These are phyloP conservation scores for Tetramorium simillimum DNA, from an alignment of 1,140 invertebrate genomes.

Conservation along the genomic window DNA sequence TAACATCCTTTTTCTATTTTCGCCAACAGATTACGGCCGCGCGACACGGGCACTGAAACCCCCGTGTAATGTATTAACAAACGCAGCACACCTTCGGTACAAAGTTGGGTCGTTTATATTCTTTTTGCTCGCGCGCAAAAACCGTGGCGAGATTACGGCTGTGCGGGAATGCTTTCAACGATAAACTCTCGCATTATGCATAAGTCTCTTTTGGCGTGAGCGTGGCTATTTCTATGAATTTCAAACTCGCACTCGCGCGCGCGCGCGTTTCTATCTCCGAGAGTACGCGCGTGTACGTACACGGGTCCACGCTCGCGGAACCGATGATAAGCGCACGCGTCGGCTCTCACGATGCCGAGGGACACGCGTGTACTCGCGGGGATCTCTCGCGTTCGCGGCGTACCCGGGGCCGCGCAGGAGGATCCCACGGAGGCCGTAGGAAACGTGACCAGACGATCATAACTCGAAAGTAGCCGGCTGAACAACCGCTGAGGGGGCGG, in stretches of 20 bases:
- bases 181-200: constrained; percentile 59
- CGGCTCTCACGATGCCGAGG: background rate
- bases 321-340: constrained; percentile 32
- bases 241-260: constrained; percentile 13
- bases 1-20: constrained; percentile 21
- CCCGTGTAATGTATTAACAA: constrained; percentile 47
- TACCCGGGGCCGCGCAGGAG: background rate
- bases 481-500: constrained; percentile 60
- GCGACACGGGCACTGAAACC: constrained; percentile 26
- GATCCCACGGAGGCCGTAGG: constrained; percentile 67
- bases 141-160: constrained; percentile 41
- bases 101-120: constrained; percentile 38
- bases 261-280: background rate
- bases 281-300: background rate
- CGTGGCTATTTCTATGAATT: constrained; percentile 51
- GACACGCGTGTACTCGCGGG: background rate
- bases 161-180: constrained; percentile 46
- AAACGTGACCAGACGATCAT: constrained; percentile 73
- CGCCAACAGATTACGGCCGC: constrained; percentile 28
- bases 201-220: constrained; percentile 37
- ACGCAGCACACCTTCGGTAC: constrained; percentile 8
- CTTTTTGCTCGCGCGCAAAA: constrained; percentile 45
- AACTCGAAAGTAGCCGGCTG: constrained; percentile 70
- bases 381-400: constrained; percentile 8
- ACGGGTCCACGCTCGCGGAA: background rate